Evolutionary conservation across 1,140 invertebrate species (phyloP), one percentile per base, ranked within the genome.

Genomic region (Papilio aristodemus): DNA sequence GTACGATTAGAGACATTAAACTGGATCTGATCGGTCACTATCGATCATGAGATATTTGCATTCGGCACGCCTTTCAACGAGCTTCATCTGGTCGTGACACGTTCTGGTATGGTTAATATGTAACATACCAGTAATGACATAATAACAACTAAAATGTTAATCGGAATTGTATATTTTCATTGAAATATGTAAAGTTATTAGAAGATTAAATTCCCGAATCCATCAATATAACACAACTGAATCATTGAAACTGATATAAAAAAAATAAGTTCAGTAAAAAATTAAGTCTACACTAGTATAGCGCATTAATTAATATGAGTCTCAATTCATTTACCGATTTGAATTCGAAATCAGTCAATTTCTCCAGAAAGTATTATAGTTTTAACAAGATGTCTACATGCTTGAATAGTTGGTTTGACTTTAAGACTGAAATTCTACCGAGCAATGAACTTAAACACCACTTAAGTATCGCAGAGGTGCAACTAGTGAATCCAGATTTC

Each of bases 41-140:
- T 60, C 58, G 58, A 60, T 60, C 58, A 60, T 38, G 17, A 13
- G 5, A 10, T 17, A 60, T 60, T 60, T 60, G 58, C 58, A 60
- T 60, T 60, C 14, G 36, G 17, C 27, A 60, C 59, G 59, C 59
- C 59, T 19, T 17, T 62, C 8, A 9, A 36, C 32, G 17, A 32
- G 17, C 59, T 10, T 62, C 36, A 62, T 62, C 59, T 62, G 59
- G 0, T 14, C n/a, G 36, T 62, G 59, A 62, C 59, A 17, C 32
- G 14, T 60, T 17, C 58, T 60, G 17, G 58, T 62, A 62, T 32
- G 58, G 59, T 19, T 62, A 62, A 54, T 54, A 19, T 54, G 10
- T 9, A 54, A 54, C 36, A 36, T 60, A n/a, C 13, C n/a, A 17
- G 59, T 62, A 37, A 39, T 62, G 59, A 39, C 59, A 38, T 62